Evolutionary conservation across 2,888 invertebrate genomes (phyloP).

Genomic region (Aleiodes testaceus): DNA sequence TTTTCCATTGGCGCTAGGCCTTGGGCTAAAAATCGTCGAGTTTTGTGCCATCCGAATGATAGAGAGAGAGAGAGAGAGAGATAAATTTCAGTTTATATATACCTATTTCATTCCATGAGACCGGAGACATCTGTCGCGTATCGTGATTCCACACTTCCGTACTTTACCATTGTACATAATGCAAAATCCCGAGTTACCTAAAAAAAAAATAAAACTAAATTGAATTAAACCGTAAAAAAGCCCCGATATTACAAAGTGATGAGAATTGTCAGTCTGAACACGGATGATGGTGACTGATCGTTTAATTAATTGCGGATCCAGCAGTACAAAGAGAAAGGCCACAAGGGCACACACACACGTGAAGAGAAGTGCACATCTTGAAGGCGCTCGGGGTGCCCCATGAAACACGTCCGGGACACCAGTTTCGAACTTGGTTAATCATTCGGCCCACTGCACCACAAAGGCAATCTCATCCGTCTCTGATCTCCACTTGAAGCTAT

Average conservation of each 20-base stretch:
- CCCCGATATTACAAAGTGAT: background rate
- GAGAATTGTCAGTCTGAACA: constrained; percentile 14
- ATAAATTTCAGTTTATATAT: constrained; percentile 28
- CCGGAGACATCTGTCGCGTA: constrained; percentile 70
- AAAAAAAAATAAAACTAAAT: constrained; percentile 10
- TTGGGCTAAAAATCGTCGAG: constrained; percentile 70
- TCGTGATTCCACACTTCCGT: constrained; percentile 65
- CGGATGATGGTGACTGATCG: constrained; percentile 39
- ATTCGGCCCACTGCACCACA: constrained; percentile 70
- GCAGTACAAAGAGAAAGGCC: constrained; percentile 43
- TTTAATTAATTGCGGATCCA: constrained; percentile 43
- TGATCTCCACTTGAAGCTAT: constrained; percentile 27
- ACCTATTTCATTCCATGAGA: constrained; percentile 57
- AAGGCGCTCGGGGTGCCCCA: constrained; percentile 47
- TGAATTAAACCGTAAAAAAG: background rate
- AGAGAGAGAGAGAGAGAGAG: background rate
- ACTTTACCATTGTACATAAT: constrained; percentile 56
- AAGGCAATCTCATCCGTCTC: constrained; percentile 60
- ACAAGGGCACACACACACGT: constrained; percentile 16
- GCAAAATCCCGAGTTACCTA: constrained; percentile 46
- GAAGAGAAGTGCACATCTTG: constrained; percentile 27
- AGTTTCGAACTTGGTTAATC: constrained; percentile 70
- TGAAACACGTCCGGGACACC: constrained; percentile 63
- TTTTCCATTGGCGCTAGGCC: constrained; percentile 70
- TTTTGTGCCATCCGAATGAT: constrained; percentile 52